phyloP scores from a whole-genome alignment of 2,888 invertebrate genomes.

The Pterobdella sp. region DNA sequence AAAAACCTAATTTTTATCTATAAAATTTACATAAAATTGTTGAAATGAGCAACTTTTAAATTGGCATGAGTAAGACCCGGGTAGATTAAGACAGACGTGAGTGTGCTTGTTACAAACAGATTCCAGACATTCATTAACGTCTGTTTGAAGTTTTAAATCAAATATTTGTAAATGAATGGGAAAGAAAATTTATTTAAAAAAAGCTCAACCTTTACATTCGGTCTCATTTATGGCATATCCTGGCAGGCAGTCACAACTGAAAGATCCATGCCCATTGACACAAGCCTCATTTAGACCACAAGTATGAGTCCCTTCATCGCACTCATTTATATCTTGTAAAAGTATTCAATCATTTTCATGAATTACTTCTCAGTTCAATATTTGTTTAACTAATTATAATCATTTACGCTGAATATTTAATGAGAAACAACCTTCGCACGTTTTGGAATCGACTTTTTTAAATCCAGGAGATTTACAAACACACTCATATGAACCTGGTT shows the following conservation, averaged over 20 bases:
- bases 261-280: background rate
- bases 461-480: background rate
- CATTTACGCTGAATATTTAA: background rate
- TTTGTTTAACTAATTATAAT: too few species aligned
- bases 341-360: too few species aligned
- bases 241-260: background rate
- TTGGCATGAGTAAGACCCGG: background rate
- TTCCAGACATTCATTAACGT: background rate
- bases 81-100: background rate
- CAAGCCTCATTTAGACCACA: background rate
- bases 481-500: background rate
- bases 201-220: background rate
- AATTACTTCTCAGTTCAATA: too few species aligned
- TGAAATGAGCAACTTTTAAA: background rate
- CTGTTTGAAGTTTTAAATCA: background rate
- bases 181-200: background rate
- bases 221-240: background rate
- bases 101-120: background rate
- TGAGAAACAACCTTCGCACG: background rate
- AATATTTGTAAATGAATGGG: background rate
- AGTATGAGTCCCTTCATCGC: background rate
- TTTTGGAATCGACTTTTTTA: background rate
- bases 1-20: background rate
- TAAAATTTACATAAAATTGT: background rate
- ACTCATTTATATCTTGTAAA: background rate